phyloP scores from a whole-genome alignment of 2,888 invertebrate species.

The Papilio demoleus region DNA sequence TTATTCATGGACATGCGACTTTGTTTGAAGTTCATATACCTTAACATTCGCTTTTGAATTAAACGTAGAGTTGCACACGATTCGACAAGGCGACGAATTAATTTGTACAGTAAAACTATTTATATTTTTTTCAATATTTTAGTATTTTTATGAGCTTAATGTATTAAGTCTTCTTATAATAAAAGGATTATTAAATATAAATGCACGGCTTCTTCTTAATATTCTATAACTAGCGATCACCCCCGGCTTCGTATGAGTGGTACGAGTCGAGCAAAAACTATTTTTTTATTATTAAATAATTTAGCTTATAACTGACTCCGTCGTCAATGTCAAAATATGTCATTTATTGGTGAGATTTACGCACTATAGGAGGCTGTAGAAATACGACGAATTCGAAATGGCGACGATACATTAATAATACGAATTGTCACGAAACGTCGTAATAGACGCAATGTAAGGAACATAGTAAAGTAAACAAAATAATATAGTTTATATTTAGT shows the following conservation, averaged over 20 bases:
- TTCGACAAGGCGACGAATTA: neutral
- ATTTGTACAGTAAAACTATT: neutral
- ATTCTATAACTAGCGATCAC: neutral
- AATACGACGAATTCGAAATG: no score
- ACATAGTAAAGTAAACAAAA: no score
- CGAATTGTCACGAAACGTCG: no score
- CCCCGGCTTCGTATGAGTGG: neutral
- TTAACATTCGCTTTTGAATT: neutral
- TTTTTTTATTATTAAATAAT: no score
- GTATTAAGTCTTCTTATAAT: neutral
- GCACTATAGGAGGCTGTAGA: no score
- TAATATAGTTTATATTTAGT: neutral
- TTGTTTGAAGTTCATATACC: neutral
- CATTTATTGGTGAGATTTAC: no score
- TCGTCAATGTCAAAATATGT: no score
- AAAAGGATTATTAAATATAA: constrained; percentile 1
- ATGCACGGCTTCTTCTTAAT: constrained; percentile 3
- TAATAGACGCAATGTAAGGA: no score
- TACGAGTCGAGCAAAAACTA: no score
- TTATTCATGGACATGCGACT: neutral
- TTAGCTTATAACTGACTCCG: no score
- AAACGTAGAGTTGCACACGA: neutral
- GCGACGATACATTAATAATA: no score
- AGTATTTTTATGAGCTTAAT: neutral
- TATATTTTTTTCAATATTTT: neutral